Base-by-base conservation (phyloP, 2,797 vertebrate genomes). In the Chiroxiphia lanceolata region DNA sequence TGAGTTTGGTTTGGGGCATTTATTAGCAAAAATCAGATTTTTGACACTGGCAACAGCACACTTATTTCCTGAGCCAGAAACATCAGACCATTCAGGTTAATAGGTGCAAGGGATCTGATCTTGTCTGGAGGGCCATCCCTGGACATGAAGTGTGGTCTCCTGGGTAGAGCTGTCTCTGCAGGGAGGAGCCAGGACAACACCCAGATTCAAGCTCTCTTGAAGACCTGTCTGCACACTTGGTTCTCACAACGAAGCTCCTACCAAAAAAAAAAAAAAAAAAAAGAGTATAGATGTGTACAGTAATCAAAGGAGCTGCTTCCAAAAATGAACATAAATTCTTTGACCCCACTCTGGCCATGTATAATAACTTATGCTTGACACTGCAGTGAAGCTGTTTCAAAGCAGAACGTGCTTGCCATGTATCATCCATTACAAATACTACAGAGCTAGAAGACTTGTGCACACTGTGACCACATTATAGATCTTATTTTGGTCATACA, bases 161-260 rank as follows among this genome's bases (percentile, higher is more conserved):
- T 36, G 33, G 15, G 31, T 16, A 13, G 12, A 67, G 81, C 67
- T 50, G 51, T 38, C 53, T 82, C 80, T 69, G 44, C 42, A 3
- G 10, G 13, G 40, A 78, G 56, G 8, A 60, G 20, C 33, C n/a
- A 67, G 60, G 11, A 21, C 25, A 26, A 2, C 29, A 34, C 27
- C 21, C 10, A 5, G 23, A 11, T 9, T 97, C 92, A 97, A 29
- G 95, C 97, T 92, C 95, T 98, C 96, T 98, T 99, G 97, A 98
- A 99, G 20, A 98, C 96, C 83, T 99, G 99, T 87, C 95, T 98
- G 96, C 99, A 99, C 38, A 99, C 95, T 94, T 99, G 97, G 82
- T 98, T 98, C 95, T 99, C 99, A 91, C 99, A 99, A 83, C 97
- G 98, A 94, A 99, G 96, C 95, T 99, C 99, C 99, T 99, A 80